Evolutionary conservation across 2,113 vertebrate genomes (phyloP), one percentile per base, ranked within the genome.

Genomic region (Phycodurus eques): DNA sequence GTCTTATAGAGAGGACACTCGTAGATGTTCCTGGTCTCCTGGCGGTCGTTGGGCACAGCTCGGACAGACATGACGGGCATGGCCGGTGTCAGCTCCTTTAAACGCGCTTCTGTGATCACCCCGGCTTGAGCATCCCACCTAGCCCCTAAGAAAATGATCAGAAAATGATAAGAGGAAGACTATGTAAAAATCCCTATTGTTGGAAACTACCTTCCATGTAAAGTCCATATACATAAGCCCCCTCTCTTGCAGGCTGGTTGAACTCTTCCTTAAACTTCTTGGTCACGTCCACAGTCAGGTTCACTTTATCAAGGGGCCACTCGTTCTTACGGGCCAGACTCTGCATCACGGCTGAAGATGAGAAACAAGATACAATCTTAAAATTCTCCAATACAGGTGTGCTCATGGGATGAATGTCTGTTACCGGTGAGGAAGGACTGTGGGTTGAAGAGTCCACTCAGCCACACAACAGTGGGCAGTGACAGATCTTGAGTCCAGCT

Each of bases 351-450:
- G 91, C 91, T 93, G 8, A 46, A 42, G 19, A 33, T 43, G 43
- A 12, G 17, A 0, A 39, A 2, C 20, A 54, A 46, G 19, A 47
- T 53, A 3, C 68, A 3, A 31, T 3, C 9, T 49, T 47, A 12
- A 12, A 46, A 33, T 54, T 5, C 13, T 27, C 61, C 10, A 8
- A 54, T 13, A 2, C 46, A 9, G 8, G 4, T 33, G 9, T 33
- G 43, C 46, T 67, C 0, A 4, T 17, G 19, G 57, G 4, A 70
- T 9, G 19, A 70, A 57, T 65, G 35, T 69, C 22, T 61, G 88
- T 92, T 95, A 98, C 97, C 96, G 90, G 97, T 96, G 90, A 98
- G 95, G 88, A 96, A 98, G 89, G 96, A 96, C 92, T 97, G 96
- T 70, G 95, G 96, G 93, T 95, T 96, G 92, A 95, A 98, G 88